Conservation (phyloP, 2,797 vertebrate species). For the Poecilia gillii region DNA sequence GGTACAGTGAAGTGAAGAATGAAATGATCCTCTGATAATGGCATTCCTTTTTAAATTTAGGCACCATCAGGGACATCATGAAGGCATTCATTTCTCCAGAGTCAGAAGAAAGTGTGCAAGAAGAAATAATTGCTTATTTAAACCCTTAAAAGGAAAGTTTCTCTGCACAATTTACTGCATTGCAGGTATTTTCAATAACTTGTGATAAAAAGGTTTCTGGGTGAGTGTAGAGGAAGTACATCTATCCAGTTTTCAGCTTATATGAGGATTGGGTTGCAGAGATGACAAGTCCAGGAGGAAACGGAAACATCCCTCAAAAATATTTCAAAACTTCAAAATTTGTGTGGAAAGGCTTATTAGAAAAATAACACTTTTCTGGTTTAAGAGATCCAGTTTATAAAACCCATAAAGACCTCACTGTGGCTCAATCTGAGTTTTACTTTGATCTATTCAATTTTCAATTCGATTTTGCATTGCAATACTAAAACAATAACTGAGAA, state of each 20-base stretch:
- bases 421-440: background rate
- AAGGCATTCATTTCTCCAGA: slow-evolving; percentile 42
- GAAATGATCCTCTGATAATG: slow-evolving; percentile 29
- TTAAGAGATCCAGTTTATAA: too few relatives aligned
- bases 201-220: slow-evolving; percentile 1
- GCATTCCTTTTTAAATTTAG: slow-evolving; percentile 34
- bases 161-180: slow-evolving; percentile 47
- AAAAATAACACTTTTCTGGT: too few relatives aligned
- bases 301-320: background rate
- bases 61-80: slow-evolving; percentile 30
- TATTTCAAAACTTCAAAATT: too few relatives aligned
- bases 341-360: too few relatives aligned
- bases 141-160: slow-evolving; percentile 41
- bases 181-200: slow-evolving; percentile 46
- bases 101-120: slow-evolving; percentile 10
- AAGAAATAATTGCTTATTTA: slow-evolving; percentile 38
- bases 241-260: background rate
- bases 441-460: slow-evolving; percentile 9
- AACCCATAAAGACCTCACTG: background rate
- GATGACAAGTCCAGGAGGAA: background rate
- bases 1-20: slow-evolving; percentile 28
- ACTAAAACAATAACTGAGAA: background rate
- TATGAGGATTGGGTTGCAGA: background rate
- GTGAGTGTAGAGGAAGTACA: background rate
- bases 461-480: background rate